A percentile compares a stretch with the other conserved stretches of the same genome.
Evolutionary conservation across 64 coral and sea anemone genomes (phyloP).

Genomic region (Anthopleura sola): DNA sequence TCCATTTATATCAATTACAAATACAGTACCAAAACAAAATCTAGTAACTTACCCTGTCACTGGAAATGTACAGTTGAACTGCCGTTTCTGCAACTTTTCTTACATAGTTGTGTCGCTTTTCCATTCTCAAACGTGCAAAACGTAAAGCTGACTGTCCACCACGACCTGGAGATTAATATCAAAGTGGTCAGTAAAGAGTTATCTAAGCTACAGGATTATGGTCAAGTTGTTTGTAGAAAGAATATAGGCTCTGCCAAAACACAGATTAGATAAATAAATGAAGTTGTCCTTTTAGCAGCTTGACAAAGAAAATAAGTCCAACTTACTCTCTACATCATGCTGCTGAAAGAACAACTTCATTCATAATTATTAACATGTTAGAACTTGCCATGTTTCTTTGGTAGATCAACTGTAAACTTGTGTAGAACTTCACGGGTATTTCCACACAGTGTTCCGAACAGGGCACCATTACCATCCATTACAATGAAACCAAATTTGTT

Average conservation of each 20-base stretch:
- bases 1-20: not conserved
- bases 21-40: not conserved
- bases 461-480: constrained; percentile 98
- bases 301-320: too few relatives aligned
- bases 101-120: constrained; percentile 98
- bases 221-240: too few relatives aligned
- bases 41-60: constrained; percentile 79
- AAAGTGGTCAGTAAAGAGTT: not conserved
- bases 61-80: constrained; percentile 86
- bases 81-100: constrained; percentile 98
- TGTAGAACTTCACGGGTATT: constrained; percentile 97
- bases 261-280: too few relatives aligned
- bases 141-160: constrained; percentile 97
- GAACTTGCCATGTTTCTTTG: constrained; percentile 97
- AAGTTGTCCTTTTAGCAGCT: too few relatives aligned
- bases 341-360: too few relatives aligned
- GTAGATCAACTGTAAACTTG: constrained; percentile 97
- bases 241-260: too few relatives aligned
- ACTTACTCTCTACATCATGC: too few relatives aligned
- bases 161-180: constrained; percentile 52
- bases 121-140: constrained; percentile 98
- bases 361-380: too few relatives aligned
- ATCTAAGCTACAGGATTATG: too few relatives aligned
- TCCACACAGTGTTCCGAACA: constrained; percentile 94
- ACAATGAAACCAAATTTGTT: constrained; percentile 99